phyloP scores from a whole-genome alignment of 1,140 invertebrate genomes.

The Hyles euphorbiae region DNA sequence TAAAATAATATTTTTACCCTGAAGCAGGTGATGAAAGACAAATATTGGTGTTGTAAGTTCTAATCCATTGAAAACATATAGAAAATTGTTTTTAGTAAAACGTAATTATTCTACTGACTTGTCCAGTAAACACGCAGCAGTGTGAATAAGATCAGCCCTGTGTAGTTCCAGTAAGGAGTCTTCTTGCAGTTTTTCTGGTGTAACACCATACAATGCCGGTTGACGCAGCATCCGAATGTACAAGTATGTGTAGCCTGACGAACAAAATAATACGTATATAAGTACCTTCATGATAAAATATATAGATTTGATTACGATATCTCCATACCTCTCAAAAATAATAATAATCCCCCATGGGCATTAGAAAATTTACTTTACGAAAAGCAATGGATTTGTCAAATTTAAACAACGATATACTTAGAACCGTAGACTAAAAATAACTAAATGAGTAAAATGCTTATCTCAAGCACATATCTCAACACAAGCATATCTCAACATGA shows the following conservation, averaged over 20 bases:
- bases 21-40: too few species aligned
- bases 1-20: too few species aligned
- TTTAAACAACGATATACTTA: too few species aligned
- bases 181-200: conserved; percentile 85
- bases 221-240: conserved; percentile 93
- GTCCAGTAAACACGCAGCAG: conserved; percentile 94
- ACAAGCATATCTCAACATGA: neutral
- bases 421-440: too few species aligned
- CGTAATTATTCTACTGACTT: conserved; percentile 43
- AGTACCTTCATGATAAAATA: too few species aligned
- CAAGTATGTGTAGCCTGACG: conserved; percentile 94
- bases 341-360: neutral
- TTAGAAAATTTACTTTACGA: too few species aligned
- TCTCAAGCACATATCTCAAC: neutral
- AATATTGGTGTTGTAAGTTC: too few species aligned
- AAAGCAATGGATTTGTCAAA: too few species aligned
- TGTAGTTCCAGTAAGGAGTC: conserved; percentile 92
- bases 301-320: too few species aligned
- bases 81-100: too few species aligned
- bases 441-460: too few species aligned
- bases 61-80: too few species aligned
- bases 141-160: conserved; percentile 97
- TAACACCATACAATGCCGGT: conserved; percentile 93
- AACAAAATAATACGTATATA: neutral
- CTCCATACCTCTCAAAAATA: neutral